Percentiles rank a stretch among this genome's conserved stretches.
Evolutionary conservation across 2,888 invertebrate species (phyloP).

Genomic region (Luffia ferchaultella): DNA sequence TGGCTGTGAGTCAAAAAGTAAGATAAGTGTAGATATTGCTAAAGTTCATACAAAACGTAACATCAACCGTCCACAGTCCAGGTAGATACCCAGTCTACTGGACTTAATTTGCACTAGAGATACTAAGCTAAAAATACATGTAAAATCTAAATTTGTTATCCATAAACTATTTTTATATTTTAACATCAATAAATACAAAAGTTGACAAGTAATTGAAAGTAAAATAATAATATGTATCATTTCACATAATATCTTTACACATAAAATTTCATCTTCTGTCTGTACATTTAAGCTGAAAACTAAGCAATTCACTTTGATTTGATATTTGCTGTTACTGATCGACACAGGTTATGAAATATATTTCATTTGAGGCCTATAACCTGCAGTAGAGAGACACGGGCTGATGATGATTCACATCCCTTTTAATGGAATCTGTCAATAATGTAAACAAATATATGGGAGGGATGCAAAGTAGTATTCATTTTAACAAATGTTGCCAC

Average conservation of each 20-base stretch:
- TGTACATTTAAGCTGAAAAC: too few relatives aligned
- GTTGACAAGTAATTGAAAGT: background rate
- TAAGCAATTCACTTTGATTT: too few relatives aligned
- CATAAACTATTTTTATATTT: background rate
- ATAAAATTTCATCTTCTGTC: background rate
- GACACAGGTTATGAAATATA: too few relatives aligned
- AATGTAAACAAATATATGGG: too few relatives aligned
- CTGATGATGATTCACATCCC: too few relatives aligned
- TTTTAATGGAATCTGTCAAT: too few relatives aligned
- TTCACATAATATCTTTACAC: background rate
- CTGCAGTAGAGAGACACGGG: too few relatives aligned
- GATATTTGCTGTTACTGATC: too few relatives aligned
- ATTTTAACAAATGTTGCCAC: too few relatives aligned
- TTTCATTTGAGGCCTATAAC: too few relatives aligned
- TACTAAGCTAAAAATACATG: slow-evolving; percentile 16
- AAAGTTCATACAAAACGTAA: slow-evolving; percentile 54
- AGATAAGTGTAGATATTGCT: slow-evolving; percentile 39
- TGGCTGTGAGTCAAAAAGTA: slow-evolving; percentile 30
- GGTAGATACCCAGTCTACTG: slow-evolving; percentile 25
- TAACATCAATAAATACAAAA: background rate
- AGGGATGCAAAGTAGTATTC: too few relatives aligned
- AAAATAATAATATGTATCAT: background rate
- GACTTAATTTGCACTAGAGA: slow-evolving; percentile 10
- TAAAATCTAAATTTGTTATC: background rate
- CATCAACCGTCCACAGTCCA: slow-evolving; percentile 54